These are phyloP conservation scores for Plagiodera versicolora DNA, from an alignment of 2,888 invertebrate species.

Conservation along the genomic window DNA sequence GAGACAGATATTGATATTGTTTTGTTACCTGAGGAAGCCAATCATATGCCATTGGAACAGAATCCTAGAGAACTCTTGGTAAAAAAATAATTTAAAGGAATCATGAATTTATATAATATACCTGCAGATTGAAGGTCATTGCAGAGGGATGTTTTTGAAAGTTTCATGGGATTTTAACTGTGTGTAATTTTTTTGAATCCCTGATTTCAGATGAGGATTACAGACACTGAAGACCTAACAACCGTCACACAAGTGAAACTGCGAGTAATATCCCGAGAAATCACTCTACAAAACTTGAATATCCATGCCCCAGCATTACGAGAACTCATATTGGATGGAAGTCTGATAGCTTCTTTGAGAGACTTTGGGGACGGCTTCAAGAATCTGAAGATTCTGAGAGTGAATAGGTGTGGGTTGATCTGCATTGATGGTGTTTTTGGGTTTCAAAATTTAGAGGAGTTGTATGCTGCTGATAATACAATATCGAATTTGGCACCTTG, in stretches of 20 bases:
- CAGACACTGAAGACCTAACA: slow-evolving; percentile 55
- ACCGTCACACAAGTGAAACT: slow-evolving; percentile 63
- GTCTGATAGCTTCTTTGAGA: slow-evolving; percentile 66
- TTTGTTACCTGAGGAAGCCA: slow-evolving; percentile 12
- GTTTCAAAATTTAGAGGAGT: slow-evolving; percentile 61
- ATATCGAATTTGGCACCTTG: slow-evolving; percentile 65
- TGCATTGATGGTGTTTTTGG: slow-evolving; percentile 71
- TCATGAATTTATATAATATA: too few species aligned
- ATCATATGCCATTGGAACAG: slow-evolving; percentile 34
- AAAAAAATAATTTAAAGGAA: too few species aligned
- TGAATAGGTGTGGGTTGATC: slow-evolving; percentile 66
- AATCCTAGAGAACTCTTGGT: slow-evolving; percentile 43
- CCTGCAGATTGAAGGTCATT: too few species aligned
- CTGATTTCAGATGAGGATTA: slow-evolving; percentile 51
- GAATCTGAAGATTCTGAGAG: slow-evolving; percentile 61
- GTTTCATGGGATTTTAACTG: too few species aligned
- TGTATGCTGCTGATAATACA: slow-evolving; percentile 66
- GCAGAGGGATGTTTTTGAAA: too few species aligned
- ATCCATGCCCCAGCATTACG: slow-evolving; percentile 64
- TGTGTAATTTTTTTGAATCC: too few species aligned
- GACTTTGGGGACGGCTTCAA: slow-evolving; percentile 69
- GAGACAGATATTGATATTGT: slow-evolving; percentile 13
- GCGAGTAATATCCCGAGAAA: slow-evolving; percentile 66
- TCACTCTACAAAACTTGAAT: slow-evolving; percentile 66
- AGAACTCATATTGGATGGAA: slow-evolving; percentile 67